phyloP scores from a whole-genome alignment of 2,113 vertebrate species.

The Urocynchramus pylzowi region DNA sequence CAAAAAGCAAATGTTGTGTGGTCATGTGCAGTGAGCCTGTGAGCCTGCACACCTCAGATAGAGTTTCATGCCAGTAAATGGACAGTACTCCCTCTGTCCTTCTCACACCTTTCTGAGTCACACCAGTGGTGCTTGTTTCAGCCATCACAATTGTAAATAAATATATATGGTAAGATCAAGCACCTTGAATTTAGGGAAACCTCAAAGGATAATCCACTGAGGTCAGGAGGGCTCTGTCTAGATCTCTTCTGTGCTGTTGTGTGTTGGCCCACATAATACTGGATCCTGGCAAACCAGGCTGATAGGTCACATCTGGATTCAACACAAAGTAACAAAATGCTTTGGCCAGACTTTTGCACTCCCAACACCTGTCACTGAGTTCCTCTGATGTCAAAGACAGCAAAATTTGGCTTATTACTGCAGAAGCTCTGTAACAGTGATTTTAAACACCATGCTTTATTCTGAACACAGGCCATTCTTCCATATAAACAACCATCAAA shows the following conservation, averaged over 20 bases:
- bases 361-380: not conserved
- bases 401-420: not conserved
- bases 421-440: not conserved
- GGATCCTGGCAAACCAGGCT: not conserved
- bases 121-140: not conserved
- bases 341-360: not conserved
- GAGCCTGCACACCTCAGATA: not conserved
- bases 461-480: not conserved
- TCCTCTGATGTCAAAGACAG: not conserved
- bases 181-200: not conserved
- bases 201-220: not conserved
- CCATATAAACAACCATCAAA: conserved; percentile 53
- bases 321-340: not conserved
- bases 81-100: not conserved
- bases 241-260: not conserved
- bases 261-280: not conserved
- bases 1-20: not conserved
- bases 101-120: not conserved
- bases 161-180: not conserved
- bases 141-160: not conserved
- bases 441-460: not conserved
- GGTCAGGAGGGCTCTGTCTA: not conserved
- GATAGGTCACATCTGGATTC: not conserved
- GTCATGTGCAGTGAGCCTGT: not conserved
- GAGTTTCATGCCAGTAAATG: not conserved